phyloP scores from a whole-genome alignment of 2,113 vertebrate genomes.

The Maccullochella peelii region DNA sequence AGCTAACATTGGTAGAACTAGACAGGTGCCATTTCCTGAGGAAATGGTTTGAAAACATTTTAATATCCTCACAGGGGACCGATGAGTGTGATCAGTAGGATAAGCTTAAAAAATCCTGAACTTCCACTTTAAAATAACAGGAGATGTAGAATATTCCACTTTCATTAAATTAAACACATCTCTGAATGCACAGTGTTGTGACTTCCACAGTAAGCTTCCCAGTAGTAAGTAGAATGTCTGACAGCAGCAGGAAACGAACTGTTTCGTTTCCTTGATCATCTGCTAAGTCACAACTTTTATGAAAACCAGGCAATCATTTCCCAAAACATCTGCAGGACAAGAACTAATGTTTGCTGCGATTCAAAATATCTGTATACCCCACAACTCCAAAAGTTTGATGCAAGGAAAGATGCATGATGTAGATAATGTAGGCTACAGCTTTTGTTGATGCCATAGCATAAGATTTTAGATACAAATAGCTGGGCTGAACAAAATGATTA shows the following conservation, averaged over 20 bases:
- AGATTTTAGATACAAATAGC: conserved; percentile 18
- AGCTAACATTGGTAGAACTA: not conserved
- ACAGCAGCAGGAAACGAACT: conserved; percentile 30
- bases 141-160: not conserved
- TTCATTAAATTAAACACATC: conserved; percentile 20
- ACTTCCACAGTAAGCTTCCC: not conserved
- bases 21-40: conserved; percentile 6
- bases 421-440: not conserved
- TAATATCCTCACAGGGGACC: not conserved
- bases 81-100: not conserved
- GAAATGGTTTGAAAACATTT: not conserved
- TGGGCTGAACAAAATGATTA: not conserved
- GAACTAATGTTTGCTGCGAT: not conserved
- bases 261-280: conserved; percentile 21
- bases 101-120: conserved; percentile 9
- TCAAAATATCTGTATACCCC: not conserved
- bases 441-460: conserved; percentile 7
- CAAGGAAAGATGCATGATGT: not conserved
- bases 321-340: conserved; percentile 4
- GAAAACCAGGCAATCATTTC: not conserved
- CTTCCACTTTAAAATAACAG: conserved; percentile 19
- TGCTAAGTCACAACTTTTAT: conserved; percentile 10
- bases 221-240: not conserved
- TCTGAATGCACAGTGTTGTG: not conserved
- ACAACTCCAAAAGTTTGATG: not conserved